Conservation (phyloP, 2,888 invertebrate genomes). For the Timema cristinae region DNA sequence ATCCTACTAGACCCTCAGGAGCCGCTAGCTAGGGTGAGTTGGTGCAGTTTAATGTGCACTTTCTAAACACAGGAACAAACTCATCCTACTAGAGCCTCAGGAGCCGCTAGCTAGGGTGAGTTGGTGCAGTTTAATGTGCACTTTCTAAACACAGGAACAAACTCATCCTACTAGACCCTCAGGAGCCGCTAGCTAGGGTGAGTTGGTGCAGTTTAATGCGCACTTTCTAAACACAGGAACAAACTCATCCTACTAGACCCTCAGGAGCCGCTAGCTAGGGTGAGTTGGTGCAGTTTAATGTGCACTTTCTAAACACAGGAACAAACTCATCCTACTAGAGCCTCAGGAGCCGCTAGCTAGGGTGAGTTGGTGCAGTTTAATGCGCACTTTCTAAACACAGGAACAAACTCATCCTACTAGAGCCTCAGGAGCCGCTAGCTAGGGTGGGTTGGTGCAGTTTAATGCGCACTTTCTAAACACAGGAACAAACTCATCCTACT, state of each 20-base stretch:
- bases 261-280: conserved; percentile 79
- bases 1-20: conserved; percentile 81
- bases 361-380: not conserved
- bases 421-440: too few relatives aligned
- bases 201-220: conserved; percentile 36
- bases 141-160: conserved; percentile 59
- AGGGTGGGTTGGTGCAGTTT: too few relatives aligned
- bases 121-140: conserved; percentile 22
- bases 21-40: conserved; percentile 74
- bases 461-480: too few relatives aligned
- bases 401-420: too few relatives aligned
- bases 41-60: not conserved
- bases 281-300: conserved; percentile 45
- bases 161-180: conserved; percentile 76
- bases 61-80: conserved; percentile 61
- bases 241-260: conserved; percentile 81
- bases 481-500: too few relatives aligned
- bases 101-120: conserved; percentile 81
- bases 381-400: too few relatives aligned
- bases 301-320: too few relatives aligned
- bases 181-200: conserved; percentile 82
- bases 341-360: too few relatives aligned
- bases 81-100: conserved; percentile 78
- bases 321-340: too few relatives aligned
- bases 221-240: conserved; percentile 50